Base-by-base conservation (phyloP, 1,140 invertebrate genomes). In the Drosophila guanche region DNA sequence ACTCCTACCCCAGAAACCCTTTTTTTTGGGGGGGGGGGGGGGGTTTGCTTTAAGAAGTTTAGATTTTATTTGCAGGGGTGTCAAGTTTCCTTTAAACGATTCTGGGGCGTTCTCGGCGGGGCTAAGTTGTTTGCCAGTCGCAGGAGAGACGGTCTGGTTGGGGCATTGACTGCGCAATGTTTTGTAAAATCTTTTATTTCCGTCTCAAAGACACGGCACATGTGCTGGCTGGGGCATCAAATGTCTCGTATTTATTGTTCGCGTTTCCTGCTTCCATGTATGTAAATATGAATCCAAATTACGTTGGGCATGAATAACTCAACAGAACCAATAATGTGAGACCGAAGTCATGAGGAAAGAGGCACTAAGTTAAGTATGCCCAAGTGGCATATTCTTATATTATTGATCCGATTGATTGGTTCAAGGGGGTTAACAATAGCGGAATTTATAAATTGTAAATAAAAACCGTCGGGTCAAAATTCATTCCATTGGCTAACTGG, bases 181-280 rank as follows among this genome's bases (percentile, higher is more conserved):
- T 50, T 85, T 86, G 81, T 81, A 45, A 85, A 85, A 88, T 85
- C 61, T 86, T 80, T 85, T 77, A 86, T 86, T 85, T 85, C 73
- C 81, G 58, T 48, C 45, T 52, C 51, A 50, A 52, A 53, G 54
- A 53, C 59, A 73, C 43, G 51, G 40, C 75, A 83, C 48, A 63
- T 61, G 62, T 62, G 59, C 55, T 55, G 45, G 37, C 41, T 41
- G 57, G 29, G 47, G 57, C 54, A 79, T 85, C 70, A 60, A 58
- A 63, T 79, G 79, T 72, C 45, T 46, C 52, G 60, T 76, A 62
- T 54, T 42, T 55, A 40, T 45, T 46, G 22, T 46, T 46, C 22
- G 45, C 16, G 22, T 47, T 55, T 46, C 42, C 57, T 57, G 46
- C 52, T 65, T 69, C 43, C 56, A 62, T 78, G 74, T 72, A 68